These are phyloP conservation scores for Diarsia rubi DNA, from an alignment of 2,888 invertebrate genomes.

Conservation along the genomic window DNA sequence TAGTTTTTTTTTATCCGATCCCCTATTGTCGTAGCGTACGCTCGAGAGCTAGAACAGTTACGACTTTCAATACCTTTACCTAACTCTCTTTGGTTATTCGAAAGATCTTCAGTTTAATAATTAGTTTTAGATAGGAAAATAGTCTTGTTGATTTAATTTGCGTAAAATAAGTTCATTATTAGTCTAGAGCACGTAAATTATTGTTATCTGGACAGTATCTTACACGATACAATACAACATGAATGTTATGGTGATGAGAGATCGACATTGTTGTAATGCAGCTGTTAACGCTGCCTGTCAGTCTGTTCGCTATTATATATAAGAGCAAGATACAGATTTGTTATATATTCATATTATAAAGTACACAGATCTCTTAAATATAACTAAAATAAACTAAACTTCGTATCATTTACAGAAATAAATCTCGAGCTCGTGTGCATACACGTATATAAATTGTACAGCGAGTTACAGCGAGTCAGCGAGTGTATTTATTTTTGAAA, in stretches of 20 bases:
- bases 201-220: neutral
- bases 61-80: neutral
- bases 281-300: conserved; percentile 10
- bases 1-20: too few species aligned
- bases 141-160: neutral
- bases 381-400: conserved; percentile 29
- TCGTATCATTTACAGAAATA: conserved; percentile 42
- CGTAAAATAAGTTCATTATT: neutral
- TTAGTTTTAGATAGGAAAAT: neutral
- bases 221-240: neutral
- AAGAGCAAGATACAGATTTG: conserved; percentile 25
- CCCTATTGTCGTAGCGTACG: neutral
- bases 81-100: neutral
- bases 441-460: conserved; percentile 1
- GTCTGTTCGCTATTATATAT: conserved; percentile 1
- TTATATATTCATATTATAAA: conserved; percentile 24
- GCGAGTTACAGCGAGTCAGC: conserved; percentile 30
- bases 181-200: neutral
- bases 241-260: neutral
- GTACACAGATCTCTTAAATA: conserved; percentile 18
- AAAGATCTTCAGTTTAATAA: neutral
- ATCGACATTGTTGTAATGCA: conserved; percentile 19
- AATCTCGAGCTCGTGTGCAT: conserved; percentile 18
- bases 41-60: neutral
- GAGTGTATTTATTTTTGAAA: conserved; percentile 33